phyloP scores from a whole-genome alignment of 2,797 vertebrate species.

The Rhabdomys pumilio region DNA sequence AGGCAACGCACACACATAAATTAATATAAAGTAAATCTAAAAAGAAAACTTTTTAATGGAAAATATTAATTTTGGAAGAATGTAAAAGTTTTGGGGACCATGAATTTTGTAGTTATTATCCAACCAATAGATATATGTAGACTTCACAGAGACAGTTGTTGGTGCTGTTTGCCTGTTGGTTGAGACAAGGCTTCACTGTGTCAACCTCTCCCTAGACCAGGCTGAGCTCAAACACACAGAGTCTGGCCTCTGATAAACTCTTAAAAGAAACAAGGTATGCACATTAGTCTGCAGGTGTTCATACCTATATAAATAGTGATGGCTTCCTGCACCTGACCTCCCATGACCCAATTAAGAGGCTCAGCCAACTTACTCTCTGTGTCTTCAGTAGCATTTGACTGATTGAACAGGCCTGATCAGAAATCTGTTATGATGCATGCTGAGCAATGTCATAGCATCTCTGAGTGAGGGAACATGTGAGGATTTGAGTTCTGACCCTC shows the following conservation, averaged over 20 bases:
- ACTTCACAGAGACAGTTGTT: neutral
- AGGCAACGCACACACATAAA: neutral
- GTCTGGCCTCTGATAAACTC: neutral
- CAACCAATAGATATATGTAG: neutral
- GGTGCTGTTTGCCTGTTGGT: neutral
- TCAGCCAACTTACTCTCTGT: constrained; percentile 17
- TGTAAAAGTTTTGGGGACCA: neutral
- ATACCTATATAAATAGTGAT: neutral
- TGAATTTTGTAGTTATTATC: neutral
- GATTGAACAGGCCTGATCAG: neutral
- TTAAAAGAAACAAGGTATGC: neutral
- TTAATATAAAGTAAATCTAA: neutral
- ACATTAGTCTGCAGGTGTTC: neutral
- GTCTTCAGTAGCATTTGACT: neutral
- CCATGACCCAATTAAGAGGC: neutral
- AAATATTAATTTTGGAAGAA: neutral
- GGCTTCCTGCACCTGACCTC: neutral
- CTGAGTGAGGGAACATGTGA: neutral
- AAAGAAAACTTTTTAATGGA: neutral
- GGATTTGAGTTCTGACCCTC: neutral
- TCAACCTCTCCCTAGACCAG: neutral
- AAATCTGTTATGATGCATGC: neutral
- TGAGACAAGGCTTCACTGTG: neutral
- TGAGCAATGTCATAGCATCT: neutral
- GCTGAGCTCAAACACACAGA: neutral